Evolutionary conservation across 2,797 vertebrate species (phyloP), one percentile per base, ranked within the genome.

Genomic region (Margarornis squamiger): DNA sequence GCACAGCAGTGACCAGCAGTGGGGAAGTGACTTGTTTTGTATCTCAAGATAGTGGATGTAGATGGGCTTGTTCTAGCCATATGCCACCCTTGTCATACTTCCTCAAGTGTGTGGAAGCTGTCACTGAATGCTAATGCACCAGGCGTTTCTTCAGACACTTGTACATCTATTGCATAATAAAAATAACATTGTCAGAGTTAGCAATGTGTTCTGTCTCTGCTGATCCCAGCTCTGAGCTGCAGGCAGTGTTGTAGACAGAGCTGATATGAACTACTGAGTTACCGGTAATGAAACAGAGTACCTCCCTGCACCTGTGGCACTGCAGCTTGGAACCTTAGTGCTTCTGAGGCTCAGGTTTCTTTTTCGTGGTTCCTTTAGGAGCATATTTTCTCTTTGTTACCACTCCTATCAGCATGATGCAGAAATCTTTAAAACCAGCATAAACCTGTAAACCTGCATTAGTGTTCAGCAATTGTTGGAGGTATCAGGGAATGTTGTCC

Each of bases 121-220:
- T 79, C 48, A 43, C 38, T 20, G 48, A 30, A 70, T 85, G 57
- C 52, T 89, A 82, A 89, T 57, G 36, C 63, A 57, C 34, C 67
- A 80, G 34, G 16, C 3, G 0, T 82, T 94, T 81, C 59, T 71
- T 73, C 12, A 67, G 41, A 32, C 29, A 6, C 15, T 75, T 81
- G 22, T 67, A 21, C 20, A 65, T 81, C 55, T 82, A 8, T 39
- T 82, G 59, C 41, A 41, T 86, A 74, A 45, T 71, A 80, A 91
- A 95, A 90, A 63, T 45, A 65, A 48, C 5, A 0, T 14, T 55
- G 51, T 82, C 57, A 55, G 71, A 66, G 32, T 61, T 63, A 76
- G 45, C 2, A 1, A 34, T 68, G 26, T 0, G 0, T 76, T 70
- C 1, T 1, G 36, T 68, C 9, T 52, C 45, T 95, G 73, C 49